These are phyloP conservation scores for Blennius ocellaris DNA, from an alignment of 2,113 vertebrate species.

Conservation along the genomic window DNA sequence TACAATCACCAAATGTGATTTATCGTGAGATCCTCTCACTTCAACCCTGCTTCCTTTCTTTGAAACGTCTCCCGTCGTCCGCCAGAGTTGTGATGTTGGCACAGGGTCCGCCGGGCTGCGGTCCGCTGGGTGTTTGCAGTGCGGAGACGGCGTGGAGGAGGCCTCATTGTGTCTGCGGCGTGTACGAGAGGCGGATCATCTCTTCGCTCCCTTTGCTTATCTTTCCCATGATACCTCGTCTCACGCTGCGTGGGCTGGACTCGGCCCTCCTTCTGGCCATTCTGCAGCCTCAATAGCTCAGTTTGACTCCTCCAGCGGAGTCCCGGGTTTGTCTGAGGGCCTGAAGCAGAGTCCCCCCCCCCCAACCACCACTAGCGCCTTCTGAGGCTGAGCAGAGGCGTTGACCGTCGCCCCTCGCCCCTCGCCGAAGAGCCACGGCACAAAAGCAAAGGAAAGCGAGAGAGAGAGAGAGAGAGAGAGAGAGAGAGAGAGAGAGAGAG, in stretches of 20 bases:
- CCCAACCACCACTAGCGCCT: slow-evolving; percentile 17
- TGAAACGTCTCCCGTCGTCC: no score
- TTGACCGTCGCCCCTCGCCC: slow-evolving; percentile 16
- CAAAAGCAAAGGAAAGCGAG: slow-evolving; percentile 31
- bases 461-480: neutral
- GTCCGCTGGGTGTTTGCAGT: slow-evolving; percentile 27
- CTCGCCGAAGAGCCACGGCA: slow-evolving; percentile 31
- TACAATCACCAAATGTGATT: no score
- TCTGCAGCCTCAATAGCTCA: slow-evolving; percentile 71
- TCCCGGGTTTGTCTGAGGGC: slow-evolving; percentile 43
- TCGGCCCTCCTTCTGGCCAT: slow-evolving; percentile 64
- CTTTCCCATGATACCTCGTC: slow-evolving; percentile 65
- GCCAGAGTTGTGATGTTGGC: neutral
- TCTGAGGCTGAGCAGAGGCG: slow-evolving; percentile 29
- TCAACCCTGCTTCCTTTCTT: no score
- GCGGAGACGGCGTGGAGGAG: slow-evolving; percentile 9
- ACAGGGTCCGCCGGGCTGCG: no score
- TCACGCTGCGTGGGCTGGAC: slow-evolving; percentile 73
- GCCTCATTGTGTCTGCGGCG: slow-evolving; percentile 38
- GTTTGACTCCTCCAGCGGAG: slow-evolving; percentile 60
- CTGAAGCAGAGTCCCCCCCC: slow-evolving; percentile 22
- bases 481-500: slow-evolving; percentile 11
- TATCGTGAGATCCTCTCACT: no score
- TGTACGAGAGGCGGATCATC: slow-evolving; percentile 48
- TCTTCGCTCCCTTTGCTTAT: slow-evolving; percentile 53